Base-by-base conservation (phyloP, 2,113 vertebrate species). In the Cyprinodon brontotheroides region DNA sequence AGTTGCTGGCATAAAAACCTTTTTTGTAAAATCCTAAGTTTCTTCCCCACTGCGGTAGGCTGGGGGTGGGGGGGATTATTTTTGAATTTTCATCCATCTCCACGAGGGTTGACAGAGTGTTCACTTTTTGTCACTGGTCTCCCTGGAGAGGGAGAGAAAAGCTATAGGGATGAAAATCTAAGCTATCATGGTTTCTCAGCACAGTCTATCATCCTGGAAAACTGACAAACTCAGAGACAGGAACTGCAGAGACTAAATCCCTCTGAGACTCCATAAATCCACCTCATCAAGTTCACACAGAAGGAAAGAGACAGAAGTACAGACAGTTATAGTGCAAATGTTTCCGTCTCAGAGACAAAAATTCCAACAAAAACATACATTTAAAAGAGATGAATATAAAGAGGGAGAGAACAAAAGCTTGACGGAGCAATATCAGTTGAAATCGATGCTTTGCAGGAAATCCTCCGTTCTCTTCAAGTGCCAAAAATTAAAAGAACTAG, bases 91-190 rank as follows among this genome's bases (percentile, higher is more conserved):
- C 69, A 84, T 79, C 61, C 65, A 17, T 76, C 62, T 73, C 60
- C 59, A 63, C 80, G 61, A 4, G 9, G 59, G 84, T 79, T 81
- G 81, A 81, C 79, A 78, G 73, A 81, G 78, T 76, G 80, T 88
- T 78, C 84, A 75, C 86, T 86, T 77, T 72, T 79, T 80, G 47
- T 87, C 85, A 77, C 64, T 72, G 37, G 59, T 67, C 7, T 88
- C 85, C 82, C 80, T 53, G 62, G 74, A 81, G 68, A 61, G 50
- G 61, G 39, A 76, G 75, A 65, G 79, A 80, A 61, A 65, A 50
- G 39, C 79, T 65, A 69, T 50, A 70, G 74, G 75, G 81, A 86
- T 64, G 61, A 82, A 80, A 86, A 76, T 78, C 60, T 40, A 61
- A 43, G 84, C 81, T 14, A 74, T 53, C 65, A 77, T 59, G 74